These are phyloP conservation scores for Brienomyrus longianalis DNA, from an alignment of 2,113 vertebrate species.

Conservation along the genomic window DNA sequence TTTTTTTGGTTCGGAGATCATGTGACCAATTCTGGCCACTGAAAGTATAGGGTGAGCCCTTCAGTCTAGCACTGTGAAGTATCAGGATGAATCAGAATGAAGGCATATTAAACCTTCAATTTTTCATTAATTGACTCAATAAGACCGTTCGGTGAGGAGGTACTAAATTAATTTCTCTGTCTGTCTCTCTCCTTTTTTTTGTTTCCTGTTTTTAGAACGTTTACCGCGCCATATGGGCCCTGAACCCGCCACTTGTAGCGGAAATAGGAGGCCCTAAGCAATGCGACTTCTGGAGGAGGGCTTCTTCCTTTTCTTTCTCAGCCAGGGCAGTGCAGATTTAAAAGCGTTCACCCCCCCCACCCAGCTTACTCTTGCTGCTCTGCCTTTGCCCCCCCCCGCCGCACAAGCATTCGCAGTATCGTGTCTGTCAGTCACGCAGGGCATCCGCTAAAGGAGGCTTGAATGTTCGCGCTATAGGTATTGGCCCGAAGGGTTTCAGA, in stretches of 20 bases:
- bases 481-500: not conserved
- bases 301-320: constrained; percentile 54
- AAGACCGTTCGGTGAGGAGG: constrained; percentile 31
- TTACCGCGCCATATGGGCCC: not conserved
- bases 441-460: not conserved
- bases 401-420: not conserved
- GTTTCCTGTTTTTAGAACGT: constrained; percentile 58
- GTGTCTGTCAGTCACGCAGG: not conserved
- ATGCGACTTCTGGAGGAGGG: constrained; percentile 40
- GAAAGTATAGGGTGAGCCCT: not conserved
- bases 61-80: not conserved
- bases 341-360: not conserved
- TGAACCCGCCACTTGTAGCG: not conserved
- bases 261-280: constrained; percentile 41
- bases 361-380: not conserved
- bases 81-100: not conserved
- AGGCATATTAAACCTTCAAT: not conserved
- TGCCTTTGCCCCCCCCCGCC: not conserved
- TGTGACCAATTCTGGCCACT: not conserved
- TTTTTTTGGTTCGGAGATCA: not conserved
- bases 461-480: constrained; percentile 3
- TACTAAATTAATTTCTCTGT: not conserved
- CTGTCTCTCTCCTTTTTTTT: constrained; percentile 3
- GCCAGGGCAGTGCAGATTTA: constrained; percentile 21
- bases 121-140: not conserved